Percentiles rank a stretch among this genome's conserved stretches.
These are phyloP conservation scores for Pelagia noctiluca DNA, from an alignment of 30 jellyfish, hydroid and myxozoan genomes.

Conservation along the genomic window DNA sequence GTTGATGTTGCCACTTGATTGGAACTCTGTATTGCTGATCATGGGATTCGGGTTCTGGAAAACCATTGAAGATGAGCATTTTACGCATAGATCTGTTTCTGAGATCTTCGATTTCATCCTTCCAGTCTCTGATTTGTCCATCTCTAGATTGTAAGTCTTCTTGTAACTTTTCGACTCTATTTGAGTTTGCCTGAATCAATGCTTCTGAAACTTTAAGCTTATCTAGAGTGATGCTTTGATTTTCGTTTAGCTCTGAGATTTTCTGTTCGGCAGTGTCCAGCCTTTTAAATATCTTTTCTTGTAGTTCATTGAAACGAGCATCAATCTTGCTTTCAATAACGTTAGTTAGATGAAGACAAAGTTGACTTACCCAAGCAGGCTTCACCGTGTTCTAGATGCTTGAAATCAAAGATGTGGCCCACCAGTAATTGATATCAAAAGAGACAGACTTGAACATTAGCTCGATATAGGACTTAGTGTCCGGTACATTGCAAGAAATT, in stretches of 20 bases:
- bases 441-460: no score
- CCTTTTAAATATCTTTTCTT: conserved; percentile 15
- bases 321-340: conserved; percentile 36
- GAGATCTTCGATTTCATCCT: neutral
- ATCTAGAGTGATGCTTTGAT: conserved; percentile 15
- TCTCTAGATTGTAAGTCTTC: neutral
- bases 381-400: no score
- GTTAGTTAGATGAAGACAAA: neutral
- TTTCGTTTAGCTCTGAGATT: neutral
- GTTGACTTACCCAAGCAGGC: conserved; percentile 22
- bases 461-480: no score
- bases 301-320: conserved; percentile 20
- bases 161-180: neutral
- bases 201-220: conserved; percentile 3
- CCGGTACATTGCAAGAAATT: no score
- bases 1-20: conserved; percentile 1
- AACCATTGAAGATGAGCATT: conserved; percentile 1
- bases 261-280: conserved; percentile 29
- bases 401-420: no score
- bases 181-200: neutral
- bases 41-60: neutral
- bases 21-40: neutral
- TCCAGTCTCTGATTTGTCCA: neutral
- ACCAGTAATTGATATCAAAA: no score
- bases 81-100: conserved; percentile 1